phyloP scores from a whole-genome alignment of 2,113 vertebrate species.

The Regulus satrapa region DNA sequence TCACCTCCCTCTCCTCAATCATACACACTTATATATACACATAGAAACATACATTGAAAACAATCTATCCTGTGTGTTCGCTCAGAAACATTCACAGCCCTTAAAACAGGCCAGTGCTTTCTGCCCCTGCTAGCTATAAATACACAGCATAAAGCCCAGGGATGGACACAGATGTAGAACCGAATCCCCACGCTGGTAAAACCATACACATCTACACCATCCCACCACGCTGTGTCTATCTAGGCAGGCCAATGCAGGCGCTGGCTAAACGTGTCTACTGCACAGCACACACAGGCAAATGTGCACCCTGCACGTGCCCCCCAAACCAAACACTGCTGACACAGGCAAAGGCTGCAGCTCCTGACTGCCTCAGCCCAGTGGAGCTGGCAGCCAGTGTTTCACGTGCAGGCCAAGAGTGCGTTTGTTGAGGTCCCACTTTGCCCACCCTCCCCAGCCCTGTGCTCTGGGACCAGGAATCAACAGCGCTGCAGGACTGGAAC shows the following conservation, averaged over 20 bases:
- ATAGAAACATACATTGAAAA: neutral
- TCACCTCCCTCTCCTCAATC: neutral
- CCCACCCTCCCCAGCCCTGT: neutral
- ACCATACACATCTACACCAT: neutral
- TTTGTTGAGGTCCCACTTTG: neutral
- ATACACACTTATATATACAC: neutral
- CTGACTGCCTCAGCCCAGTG: neutral
- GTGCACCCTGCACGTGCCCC: neutral
- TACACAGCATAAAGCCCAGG: neutral
- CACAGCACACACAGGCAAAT: neutral
- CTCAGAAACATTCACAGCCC: neutral
- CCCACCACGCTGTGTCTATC: neutral
- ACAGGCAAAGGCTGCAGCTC: neutral
- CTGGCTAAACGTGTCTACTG: neutral
- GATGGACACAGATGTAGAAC: neutral
- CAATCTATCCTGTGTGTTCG: neutral
- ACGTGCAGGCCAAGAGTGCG: neutral
- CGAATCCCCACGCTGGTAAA: neutral
- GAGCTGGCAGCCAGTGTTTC: neutral
- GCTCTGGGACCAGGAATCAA: constrained; percentile 60
- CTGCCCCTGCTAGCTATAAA: neutral
- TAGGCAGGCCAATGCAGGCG: neutral
- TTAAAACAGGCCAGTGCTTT: neutral
- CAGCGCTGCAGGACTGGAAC: constrained; percentile 75
- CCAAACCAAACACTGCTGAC: neutral